phyloP scores from a whole-genome alignment of 2,113 vertebrate genomes.

The Grus americana region DNA sequence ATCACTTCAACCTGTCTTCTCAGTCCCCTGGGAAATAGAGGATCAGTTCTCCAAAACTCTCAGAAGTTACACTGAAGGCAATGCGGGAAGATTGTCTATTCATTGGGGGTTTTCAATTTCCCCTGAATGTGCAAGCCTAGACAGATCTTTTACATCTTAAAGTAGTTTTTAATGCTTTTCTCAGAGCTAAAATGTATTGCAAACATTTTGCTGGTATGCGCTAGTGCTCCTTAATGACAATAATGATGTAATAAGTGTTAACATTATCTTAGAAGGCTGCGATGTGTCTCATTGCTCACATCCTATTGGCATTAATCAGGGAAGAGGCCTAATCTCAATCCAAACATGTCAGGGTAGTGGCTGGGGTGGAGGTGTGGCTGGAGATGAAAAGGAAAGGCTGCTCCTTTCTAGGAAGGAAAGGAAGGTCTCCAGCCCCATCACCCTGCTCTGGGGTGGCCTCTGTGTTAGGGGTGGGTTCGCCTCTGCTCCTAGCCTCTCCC shows the following conservation, averaged over 20 bases:
- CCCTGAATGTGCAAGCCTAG: background rate
- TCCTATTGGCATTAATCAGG: constrained; percentile 56
- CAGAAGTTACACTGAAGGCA: background rate
- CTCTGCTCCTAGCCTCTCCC: background rate
- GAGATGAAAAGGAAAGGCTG: constrained; percentile 43
- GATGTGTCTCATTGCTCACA: constrained; percentile 26
- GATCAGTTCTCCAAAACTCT: background rate
- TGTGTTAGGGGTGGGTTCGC: background rate
- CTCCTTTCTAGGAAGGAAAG: constrained; percentile 48
- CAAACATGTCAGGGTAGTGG: constrained; percentile 43
- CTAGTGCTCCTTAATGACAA: constrained; percentile 14
- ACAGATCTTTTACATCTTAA: background rate
- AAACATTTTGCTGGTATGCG: background rate
- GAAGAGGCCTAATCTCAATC: constrained; percentile 5
- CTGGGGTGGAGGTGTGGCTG: constrained; percentile 1
- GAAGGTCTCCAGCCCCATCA: background rate
- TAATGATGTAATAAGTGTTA: constrained; percentile 26
- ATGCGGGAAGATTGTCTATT: background rate
- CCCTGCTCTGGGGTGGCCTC: background rate
- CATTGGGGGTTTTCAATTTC: background rate
- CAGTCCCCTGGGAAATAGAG: background rate
- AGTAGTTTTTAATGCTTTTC: constrained; percentile 23
- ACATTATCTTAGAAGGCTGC: background rate
- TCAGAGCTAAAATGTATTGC: background rate
- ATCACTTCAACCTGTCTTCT: background rate